A percentile compares a stretch with the other conserved stretches of the same genome.
Conservation (phyloP, 2,888 invertebrate genomes). For the Drosophila robusta region DNA sequence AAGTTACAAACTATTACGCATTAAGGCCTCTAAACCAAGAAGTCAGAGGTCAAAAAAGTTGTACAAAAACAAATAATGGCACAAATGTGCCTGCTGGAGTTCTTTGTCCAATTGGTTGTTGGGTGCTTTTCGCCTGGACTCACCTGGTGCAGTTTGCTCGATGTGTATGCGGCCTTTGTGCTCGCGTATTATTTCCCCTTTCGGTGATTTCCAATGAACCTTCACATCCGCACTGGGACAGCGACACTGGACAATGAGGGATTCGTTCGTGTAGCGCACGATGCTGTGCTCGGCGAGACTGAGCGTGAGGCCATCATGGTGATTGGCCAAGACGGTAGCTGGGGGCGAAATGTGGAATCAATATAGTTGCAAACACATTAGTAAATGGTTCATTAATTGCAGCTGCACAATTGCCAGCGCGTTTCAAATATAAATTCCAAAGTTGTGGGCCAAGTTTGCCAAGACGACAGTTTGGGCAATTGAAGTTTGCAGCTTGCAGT, state of each 20-base stretch:
- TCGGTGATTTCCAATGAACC: slow-evolving; percentile 84
- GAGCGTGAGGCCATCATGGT: slow-evolving; percentile 80
- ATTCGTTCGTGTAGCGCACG: slow-evolving; percentile 85
- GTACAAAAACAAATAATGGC: slow-evolving; percentile 10
- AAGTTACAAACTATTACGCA: too few relatives aligned
- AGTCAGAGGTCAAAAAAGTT: slow-evolving; percentile 31
- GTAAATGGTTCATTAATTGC: slow-evolving; percentile 64
- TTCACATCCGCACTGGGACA: slow-evolving; percentile 76
- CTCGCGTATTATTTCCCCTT: slow-evolving; percentile 83
- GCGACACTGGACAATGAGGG: slow-evolving; percentile 85
- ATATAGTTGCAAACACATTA: slow-evolving; percentile 22
- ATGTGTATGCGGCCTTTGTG: slow-evolving; percentile 85
- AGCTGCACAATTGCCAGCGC: slow-evolving; percentile 23
- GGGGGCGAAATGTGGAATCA: slow-evolving; percentile 15
- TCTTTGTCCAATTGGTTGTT: slow-evolving; percentile 15
- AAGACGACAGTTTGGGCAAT: slow-evolving; percentile 12
- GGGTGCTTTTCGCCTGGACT: slow-evolving; percentile 29
- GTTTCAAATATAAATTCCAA: slow-evolving; percentile 49
- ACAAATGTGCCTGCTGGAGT: slow-evolving; percentile 40
- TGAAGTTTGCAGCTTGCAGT: slow-evolving; percentile 25
- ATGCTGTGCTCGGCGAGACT: slow-evolving; percentile 83
- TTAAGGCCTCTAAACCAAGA: neutral
- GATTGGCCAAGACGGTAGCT: slow-evolving; percentile 80
- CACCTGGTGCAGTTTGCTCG: slow-evolving; percentile 82
- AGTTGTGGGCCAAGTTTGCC: slow-evolving; percentile 36